These are phyloP conservation scores for Mycteria americana DNA, from an alignment of 2,797 vertebrate genomes.

Conservation along the genomic window DNA sequence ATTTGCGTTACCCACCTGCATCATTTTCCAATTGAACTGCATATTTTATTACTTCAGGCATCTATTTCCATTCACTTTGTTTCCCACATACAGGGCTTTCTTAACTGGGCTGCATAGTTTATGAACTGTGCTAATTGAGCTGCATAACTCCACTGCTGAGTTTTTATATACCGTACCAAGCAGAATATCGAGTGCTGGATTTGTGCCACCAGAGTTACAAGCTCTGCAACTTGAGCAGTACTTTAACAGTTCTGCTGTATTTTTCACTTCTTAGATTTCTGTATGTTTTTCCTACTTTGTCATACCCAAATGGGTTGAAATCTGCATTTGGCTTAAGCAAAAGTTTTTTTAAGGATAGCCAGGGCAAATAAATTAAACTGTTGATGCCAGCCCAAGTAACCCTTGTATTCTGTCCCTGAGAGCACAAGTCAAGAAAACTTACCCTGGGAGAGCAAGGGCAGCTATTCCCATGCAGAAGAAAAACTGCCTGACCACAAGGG, in stretches of 20 bases:
- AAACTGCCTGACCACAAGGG: background rate
- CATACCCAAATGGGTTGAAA: background rate
- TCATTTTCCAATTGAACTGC: slow-evolving; percentile 28
- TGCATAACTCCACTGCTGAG: background rate
- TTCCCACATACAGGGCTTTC: background rate
- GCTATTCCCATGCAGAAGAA: background rate
- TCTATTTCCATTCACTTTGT: background rate
- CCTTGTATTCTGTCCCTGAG: background rate
- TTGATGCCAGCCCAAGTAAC: background rate
- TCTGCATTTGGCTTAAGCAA: background rate
- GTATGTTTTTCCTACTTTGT: accelerated
- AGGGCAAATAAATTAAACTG: background rate
- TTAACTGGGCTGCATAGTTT: slow-evolving; percentile 57
- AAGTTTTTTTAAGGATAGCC: background rate
- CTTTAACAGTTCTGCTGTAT: background rate
- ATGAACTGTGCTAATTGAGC: slow-evolving; percentile 54
- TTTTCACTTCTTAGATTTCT: background rate
- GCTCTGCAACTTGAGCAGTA: background rate
- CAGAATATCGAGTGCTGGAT: background rate
- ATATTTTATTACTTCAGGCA: slow-evolving; percentile 52
- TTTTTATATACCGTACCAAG: background rate
- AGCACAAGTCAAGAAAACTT: background rate
- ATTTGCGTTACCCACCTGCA: slow-evolving; percentile 46
- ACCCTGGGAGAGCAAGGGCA: background rate
- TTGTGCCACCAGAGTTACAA: background rate